These are phyloP conservation scores for Monarcha castaneiventris DNA, from an alignment of 2,113 vertebrate genomes.

Conservation along the genomic window DNA sequence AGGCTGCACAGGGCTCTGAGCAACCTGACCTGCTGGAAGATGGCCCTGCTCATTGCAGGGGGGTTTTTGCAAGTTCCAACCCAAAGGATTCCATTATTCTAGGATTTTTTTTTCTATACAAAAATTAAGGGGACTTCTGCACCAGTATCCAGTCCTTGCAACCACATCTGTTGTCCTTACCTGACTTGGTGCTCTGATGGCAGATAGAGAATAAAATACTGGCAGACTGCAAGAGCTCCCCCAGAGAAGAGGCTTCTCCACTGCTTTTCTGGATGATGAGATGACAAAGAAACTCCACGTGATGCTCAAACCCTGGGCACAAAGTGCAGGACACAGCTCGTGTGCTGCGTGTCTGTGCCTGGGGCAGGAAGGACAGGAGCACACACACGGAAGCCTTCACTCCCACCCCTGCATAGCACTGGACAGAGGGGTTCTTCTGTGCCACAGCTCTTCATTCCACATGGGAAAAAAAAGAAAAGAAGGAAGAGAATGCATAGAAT, in stretches of 20 bases:
- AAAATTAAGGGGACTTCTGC: not conserved
- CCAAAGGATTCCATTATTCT: not conserved
- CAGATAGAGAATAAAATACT: slow-evolving; percentile 82
- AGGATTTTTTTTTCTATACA: not conserved
- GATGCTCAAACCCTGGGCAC: slow-evolving; percentile 88
- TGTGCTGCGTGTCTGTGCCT: no score
- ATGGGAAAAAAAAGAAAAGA: no score
- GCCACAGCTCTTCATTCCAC: no score
- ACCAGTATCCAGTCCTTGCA: not conserved
- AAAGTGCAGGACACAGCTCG: slow-evolving; percentile 81
- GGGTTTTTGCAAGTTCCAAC: not conserved
- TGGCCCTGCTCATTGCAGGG: not conserved
- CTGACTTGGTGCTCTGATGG: slow-evolving; percentile 77
- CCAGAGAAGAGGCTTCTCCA: slow-evolving; percentile 85
- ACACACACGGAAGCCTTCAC: no score
- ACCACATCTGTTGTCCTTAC: slow-evolving; percentile 3
- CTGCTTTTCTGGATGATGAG: slow-evolving; percentile 76
- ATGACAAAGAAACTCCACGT: slow-evolving; percentile 78
- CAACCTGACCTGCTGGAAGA: not conserved
- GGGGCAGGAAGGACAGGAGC: no score
- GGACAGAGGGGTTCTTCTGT: no score
- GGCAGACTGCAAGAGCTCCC: slow-evolving; percentile 83
- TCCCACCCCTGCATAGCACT: no score
- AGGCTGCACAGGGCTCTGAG: not conserved
- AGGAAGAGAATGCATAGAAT: no score